Percentiles rank a stretch among this genome's conserved stretches.
Conservation (phyloP, 92 coral and sea anemone genomes). For the Epizoanthus stellaris region DNA sequence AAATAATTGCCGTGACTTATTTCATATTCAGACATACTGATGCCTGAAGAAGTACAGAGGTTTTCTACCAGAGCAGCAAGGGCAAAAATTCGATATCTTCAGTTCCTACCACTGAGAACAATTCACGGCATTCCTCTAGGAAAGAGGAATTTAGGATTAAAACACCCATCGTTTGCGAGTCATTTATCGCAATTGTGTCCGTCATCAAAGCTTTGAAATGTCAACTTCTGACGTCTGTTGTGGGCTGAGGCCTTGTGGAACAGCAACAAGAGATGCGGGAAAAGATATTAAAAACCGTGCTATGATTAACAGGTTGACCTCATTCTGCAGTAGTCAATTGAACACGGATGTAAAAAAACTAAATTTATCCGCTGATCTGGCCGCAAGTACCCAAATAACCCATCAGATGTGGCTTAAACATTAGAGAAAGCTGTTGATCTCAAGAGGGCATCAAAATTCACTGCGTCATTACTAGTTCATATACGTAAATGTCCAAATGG, state of each 20-base stretch:
- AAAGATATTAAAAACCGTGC: not conserved
- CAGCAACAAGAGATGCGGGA: not conserved
- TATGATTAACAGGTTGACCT: slow-evolving; percentile 1
- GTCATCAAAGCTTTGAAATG: slow-evolving; percentile 39
- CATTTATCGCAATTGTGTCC: slow-evolving; percentile 41
- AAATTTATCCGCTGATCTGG: not conserved
- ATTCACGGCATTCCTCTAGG: not conserved
- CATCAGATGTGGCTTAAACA: too few relatives aligned
- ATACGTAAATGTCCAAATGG: slow-evolving; percentile 2
- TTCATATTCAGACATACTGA: too few relatives aligned
- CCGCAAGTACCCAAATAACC: not conserved
- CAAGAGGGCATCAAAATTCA: not conserved
- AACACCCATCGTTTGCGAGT: slow-evolving; percentile 40
- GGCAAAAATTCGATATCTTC: not conserved
- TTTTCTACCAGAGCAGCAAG: too few relatives aligned
- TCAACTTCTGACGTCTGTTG: not conserved
- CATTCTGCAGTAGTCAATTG: not conserved
- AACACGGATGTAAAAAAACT: slow-evolving; percentile 1
- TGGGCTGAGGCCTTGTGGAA: not conserved
- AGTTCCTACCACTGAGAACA: not conserved
- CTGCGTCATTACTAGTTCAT: slow-evolving; percentile 12
- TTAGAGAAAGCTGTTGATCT: not conserved
- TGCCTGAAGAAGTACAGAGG: too few relatives aligned
- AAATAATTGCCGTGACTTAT: too few relatives aligned
- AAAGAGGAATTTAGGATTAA: not conserved